Percentiles rank a stretch among this genome's conserved stretches.
phyloP scores from a whole-genome alignment of 2,888 invertebrate genomes.

The Diloba caeruleocephala region DNA sequence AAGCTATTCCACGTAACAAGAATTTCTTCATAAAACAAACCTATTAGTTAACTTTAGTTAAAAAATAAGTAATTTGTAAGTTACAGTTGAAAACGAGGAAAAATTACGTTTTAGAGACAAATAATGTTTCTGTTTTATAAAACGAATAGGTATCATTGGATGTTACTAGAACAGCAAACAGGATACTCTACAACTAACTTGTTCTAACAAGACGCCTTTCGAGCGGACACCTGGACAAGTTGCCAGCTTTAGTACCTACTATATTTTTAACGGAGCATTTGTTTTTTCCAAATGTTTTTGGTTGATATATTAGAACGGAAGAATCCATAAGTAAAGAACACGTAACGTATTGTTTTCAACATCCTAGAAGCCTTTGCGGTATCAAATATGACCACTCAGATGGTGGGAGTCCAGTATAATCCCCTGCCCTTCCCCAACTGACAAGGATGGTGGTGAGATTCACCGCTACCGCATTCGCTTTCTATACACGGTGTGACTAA shows the following conservation, averaged over 20 bases:
- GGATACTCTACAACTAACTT: constrained; percentile 65
- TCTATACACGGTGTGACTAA: too few relatives aligned
- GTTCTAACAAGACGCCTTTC: constrained; percentile 41
- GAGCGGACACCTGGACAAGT: constrained; percentile 44
- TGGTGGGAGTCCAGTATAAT: too few relatives aligned
- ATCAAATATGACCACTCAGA: too few relatives aligned
- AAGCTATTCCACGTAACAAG: constrained; percentile 11
- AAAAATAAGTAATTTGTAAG: constrained; percentile 30
- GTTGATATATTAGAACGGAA: not conserved
- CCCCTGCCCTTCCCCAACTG: too few relatives aligned
- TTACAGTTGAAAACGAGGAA: constrained; percentile 15
- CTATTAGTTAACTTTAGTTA: constrained; percentile 32
- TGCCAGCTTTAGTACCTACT: constrained; percentile 35
- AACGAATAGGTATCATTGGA: constrained; percentile 38
- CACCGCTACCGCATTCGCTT: too few relatives aligned
- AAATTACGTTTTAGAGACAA: constrained; percentile 28
- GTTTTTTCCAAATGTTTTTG: constrained; percentile 15
- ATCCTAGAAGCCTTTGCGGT: too few relatives aligned
- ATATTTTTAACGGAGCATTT: constrained; percentile 36
- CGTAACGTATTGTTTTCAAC: too few relatives aligned
- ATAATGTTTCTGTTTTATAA: constrained; percentile 24
- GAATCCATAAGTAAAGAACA: too few relatives aligned
- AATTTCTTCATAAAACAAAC: constrained; percentile 16
- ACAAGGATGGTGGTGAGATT: too few relatives aligned
- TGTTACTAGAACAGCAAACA: constrained; percentile 28